These are phyloP conservation scores for Pluvialis apricaria DNA, from an alignment of 2,113 vertebrate genomes.

Conservation along the genomic window DNA sequence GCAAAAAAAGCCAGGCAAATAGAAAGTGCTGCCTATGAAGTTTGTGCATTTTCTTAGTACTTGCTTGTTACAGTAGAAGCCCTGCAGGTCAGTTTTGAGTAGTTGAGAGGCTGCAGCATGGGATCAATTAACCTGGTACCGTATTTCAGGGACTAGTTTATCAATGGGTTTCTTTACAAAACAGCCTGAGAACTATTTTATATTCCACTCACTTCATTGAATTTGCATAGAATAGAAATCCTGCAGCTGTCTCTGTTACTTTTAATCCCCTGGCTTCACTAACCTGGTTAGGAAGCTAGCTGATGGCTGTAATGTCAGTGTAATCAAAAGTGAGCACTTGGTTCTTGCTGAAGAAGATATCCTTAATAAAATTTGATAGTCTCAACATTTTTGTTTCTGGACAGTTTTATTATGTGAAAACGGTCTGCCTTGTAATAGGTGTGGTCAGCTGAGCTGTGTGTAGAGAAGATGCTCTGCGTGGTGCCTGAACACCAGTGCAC, in stretches of 20 bases:
- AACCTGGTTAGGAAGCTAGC: neutral
- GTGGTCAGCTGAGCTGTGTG: neutral
- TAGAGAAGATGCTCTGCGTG: neutral
- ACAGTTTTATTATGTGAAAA: neutral
- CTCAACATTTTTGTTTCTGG: neutral
- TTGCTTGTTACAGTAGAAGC: neutral
- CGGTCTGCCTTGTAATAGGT: neutral
- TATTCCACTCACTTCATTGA: neutral
- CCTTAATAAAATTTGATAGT: neutral
- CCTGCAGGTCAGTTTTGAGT: neutral
- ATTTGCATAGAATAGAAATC: neutral
- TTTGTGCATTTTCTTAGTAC: neutral
- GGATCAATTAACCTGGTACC: neutral
- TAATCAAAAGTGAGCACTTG: neutral
- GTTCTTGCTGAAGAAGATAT: neutral
- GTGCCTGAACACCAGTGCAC: accelerated
- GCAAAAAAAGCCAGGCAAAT: neutral
- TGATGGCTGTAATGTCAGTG: neutral
- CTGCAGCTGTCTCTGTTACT: neutral
- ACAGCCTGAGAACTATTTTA: neutral
- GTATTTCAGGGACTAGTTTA: neutral
- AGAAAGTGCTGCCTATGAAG: neutral
- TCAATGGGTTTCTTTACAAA: neutral
- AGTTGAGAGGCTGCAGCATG: neutral
- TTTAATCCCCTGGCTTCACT: neutral